Evolutionary conservation across 2,888 invertebrate genomes (phyloP).

Genomic region (Fragum whitleyi): DNA sequence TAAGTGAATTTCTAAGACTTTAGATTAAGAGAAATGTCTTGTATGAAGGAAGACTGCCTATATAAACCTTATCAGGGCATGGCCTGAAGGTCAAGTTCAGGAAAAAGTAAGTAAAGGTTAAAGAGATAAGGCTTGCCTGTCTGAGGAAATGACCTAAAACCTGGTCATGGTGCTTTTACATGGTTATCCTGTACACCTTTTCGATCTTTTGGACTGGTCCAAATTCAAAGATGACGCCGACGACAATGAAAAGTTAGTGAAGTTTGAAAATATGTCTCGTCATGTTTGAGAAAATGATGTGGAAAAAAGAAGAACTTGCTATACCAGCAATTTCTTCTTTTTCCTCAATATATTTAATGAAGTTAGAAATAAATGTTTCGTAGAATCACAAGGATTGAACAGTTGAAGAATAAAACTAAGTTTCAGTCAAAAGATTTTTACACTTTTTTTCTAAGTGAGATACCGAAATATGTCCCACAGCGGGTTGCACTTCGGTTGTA

Average conservation of each 20-base stretch:
- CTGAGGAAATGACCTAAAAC: background rate
- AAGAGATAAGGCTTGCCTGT: background rate
- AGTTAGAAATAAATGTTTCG: too few relatives aligned
- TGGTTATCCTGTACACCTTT: too few relatives aligned
- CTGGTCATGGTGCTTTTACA: background rate
- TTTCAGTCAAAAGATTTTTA: too few relatives aligned
- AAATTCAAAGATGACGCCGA: background rate
- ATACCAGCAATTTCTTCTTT: background rate
- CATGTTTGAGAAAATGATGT: background rate
- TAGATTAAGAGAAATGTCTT: too few relatives aligned
- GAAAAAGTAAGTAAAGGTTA: slow-evolving; percentile 7
- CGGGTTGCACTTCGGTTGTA: too few relatives aligned
- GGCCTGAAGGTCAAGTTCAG: slow-evolving; percentile 6
- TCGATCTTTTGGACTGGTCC: background rate
- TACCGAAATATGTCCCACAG: too few relatives aligned
- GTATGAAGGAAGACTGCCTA: background rate
- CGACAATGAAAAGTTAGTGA: background rate
- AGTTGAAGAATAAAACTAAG: too few relatives aligned
- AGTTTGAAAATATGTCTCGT: background rate
- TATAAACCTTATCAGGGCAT: background rate
- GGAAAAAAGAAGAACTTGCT: background rate
- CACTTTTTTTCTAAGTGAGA: too few relatives aligned
- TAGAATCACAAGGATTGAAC: too few relatives aligned
- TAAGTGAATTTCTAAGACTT: too few relatives aligned
- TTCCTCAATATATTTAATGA: background rate